Conservation (phyloP, 2,113 vertebrate genomes). For the Dinomys branickii region DNA sequence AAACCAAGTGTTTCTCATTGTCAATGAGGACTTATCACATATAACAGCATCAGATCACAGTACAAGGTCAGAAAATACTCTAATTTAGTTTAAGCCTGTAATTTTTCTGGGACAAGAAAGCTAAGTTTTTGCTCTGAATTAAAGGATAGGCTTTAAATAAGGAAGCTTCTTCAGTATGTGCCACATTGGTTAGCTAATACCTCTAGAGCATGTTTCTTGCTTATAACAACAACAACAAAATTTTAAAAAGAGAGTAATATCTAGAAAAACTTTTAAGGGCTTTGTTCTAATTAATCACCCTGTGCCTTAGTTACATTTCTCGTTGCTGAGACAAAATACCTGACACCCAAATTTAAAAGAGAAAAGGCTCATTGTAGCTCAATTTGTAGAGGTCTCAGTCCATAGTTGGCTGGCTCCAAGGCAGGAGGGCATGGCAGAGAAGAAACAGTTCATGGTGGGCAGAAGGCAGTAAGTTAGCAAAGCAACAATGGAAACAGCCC, state of each 20-base stretch:
- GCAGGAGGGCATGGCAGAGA: too few relatives aligned
- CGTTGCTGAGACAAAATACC: not conserved
- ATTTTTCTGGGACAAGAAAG: constrained; percentile 26
- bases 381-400: not conserved
- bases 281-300: not conserved
- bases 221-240: not conserved
- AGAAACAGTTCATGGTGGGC: not conserved
- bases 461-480: not conserved
- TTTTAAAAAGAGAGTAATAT: not conserved
- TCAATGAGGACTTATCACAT: not conserved
- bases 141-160: not conserved
- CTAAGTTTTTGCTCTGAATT: not conserved
- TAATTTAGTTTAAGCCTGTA: not conserved
- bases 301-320: not conserved
- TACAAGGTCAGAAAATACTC: constrained; percentile 14
- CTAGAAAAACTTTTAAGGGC: not conserved
- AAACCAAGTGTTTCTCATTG: not conserved
- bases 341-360: not conserved
- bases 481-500: not conserved
- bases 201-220: not conserved
- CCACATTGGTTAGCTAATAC: not conserved
- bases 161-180: not conserved
- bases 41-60: not conserved
- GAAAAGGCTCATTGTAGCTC: not conserved
- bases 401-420: not conserved